Conservation (phyloP, 1,140 invertebrate species). For the Acyrthosiphon pisum region DNA sequence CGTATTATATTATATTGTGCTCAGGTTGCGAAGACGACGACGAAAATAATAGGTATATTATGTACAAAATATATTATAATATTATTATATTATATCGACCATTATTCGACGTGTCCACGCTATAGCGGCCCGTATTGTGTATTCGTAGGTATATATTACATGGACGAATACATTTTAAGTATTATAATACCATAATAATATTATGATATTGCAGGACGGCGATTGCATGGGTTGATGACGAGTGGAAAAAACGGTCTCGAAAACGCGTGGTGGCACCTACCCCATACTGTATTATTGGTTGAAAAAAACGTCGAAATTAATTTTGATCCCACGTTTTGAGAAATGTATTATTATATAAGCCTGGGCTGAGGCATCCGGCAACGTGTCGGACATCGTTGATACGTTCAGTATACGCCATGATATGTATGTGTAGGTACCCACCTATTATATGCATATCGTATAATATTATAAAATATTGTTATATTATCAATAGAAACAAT, state of each 20-base stretch:
- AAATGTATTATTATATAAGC: neutral
- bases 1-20: neutral
- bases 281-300: too few species aligned
- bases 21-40: neutral
- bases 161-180: too few species aligned
- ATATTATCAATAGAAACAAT: neutral
- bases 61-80: neutral
- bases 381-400: conserved; percentile 54
- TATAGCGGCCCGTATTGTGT: too few species aligned
- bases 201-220: too few species aligned
- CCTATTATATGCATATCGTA: neutral
- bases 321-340: too few species aligned
- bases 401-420: neutral
- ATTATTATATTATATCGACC: neutral
- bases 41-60: conserved; percentile 2
- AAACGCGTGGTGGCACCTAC: too few species aligned
- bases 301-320: too few species aligned
- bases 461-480: neutral
- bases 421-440: neutral
- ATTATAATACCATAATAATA: too few species aligned
- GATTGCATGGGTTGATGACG: too few species aligned
- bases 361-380: conserved; percentile 49
- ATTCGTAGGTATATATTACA: too few species aligned
- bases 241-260: too few species aligned
- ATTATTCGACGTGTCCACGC: neutral